Percentiles rank a stretch among this genome's conserved stretches.
These are phyloP conservation scores for Reticulitermes lucifugus DNA, from an alignment of 2,888 invertebrate genomes.

Conservation along the genomic window DNA sequence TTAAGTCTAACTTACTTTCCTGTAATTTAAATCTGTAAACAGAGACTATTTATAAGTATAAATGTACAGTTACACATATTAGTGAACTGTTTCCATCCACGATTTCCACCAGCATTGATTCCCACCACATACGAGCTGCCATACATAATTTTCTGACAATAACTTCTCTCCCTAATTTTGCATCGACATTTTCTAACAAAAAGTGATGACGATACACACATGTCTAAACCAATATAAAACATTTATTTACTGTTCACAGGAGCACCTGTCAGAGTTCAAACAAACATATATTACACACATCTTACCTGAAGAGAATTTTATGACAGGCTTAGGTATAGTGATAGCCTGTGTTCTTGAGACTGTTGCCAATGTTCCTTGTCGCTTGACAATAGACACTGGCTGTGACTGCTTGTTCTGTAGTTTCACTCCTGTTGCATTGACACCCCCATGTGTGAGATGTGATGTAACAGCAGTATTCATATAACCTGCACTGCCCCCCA, in stretches of 20 bases:
- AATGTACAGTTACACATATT: not conserved
- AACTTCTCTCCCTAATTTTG: too few relatives aligned
- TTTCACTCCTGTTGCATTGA: conserved; percentile 34
- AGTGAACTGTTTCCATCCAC: too few relatives aligned
- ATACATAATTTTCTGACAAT: too few relatives aligned
- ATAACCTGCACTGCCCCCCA: conserved; percentile 31
- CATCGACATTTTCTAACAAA: too few relatives aligned
- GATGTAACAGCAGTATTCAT: conserved; percentile 36
- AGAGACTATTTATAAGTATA: not conserved
- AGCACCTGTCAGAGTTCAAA: too few relatives aligned
- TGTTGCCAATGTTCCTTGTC: conserved; percentile 67
- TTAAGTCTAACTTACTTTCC: not conserved
- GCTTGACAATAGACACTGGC: conserved; percentile 58
- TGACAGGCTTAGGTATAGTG: conserved; percentile 80
- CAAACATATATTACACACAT: too few relatives aligned
- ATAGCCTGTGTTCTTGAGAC: conserved; percentile 75
- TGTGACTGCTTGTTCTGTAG: conserved; percentile 40
- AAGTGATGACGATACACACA: too few relatives aligned
- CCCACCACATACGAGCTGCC: too few relatives aligned
- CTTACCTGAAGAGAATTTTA: conserved; percentile 72
- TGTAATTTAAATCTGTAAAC: not conserved
- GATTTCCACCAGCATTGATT: too few relatives aligned
- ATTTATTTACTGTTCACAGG: too few relatives aligned
- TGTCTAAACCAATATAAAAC: too few relatives aligned
- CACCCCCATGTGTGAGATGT: conserved; percentile 26